Evolutionary conservation across 2,113 vertebrate species (phyloP).

Genomic region (Cariama cristata): DNA sequence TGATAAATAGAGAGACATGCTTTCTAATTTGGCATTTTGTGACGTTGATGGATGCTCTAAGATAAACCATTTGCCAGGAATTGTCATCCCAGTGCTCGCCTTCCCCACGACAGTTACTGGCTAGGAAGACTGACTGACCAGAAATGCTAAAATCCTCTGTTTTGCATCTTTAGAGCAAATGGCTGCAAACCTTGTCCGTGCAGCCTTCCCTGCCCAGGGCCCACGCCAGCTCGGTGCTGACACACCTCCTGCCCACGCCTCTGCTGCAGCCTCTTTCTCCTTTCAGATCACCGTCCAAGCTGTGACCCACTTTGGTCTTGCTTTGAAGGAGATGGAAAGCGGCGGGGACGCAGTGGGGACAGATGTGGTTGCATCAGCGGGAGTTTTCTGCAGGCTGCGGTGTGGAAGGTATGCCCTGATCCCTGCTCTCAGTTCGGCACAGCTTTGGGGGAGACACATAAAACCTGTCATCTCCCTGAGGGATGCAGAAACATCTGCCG

Average conservation of each 20-base stretch:
- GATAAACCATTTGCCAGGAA: background rate
- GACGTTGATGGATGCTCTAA: background rate
- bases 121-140: background rate
- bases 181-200: rapidly evolving
- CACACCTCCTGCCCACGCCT: background rate
- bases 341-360: background rate
- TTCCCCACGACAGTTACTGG: rapidly evolving
- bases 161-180: background rate
- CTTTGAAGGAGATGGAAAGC: background rate
- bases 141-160: background rate
- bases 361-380: rapidly evolving
- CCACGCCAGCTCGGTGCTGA: rapidly evolving
- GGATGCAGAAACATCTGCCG: background rate
- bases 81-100: background rate
- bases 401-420: background rate
- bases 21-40: background rate
- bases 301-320: background rate
- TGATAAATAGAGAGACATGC: background rate
- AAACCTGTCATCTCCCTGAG: background rate
- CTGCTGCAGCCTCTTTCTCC: background rate
- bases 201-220: background rate
- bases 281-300: rapidly evolving
- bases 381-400: background rate
- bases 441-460: background rate
- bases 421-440: background rate